phyloP scores from a whole-genome alignment of 2,113 vertebrate genomes.

The Sula dactylatra region DNA sequence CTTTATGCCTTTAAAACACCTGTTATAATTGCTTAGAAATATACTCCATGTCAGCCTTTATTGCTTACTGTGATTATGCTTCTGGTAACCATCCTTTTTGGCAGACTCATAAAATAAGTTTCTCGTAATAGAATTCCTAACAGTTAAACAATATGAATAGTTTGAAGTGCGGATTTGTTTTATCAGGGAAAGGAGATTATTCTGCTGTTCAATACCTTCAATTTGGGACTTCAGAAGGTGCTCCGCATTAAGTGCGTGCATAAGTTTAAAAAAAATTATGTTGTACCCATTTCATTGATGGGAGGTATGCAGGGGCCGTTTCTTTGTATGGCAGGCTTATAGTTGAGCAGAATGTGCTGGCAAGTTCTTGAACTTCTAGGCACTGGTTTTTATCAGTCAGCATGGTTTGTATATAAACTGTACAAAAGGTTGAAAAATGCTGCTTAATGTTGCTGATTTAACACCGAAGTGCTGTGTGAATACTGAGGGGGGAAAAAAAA shows the following conservation, averaged over 20 bases:
- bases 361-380: neutral
- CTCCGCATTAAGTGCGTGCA: neutral
- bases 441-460: neutral
- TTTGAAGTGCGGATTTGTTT: constrained; percentile 27
- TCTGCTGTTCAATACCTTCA: neutral
- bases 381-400: neutral
- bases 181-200: neutral
- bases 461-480: neutral
- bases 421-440: neutral
- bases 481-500: neutral
- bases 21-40: constrained; percentile 49
- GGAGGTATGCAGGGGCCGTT: neutral
- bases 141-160: neutral
- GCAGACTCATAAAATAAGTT: constrained; percentile 41
- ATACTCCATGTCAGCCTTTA: constrained; percentile 43
- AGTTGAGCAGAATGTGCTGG: neutral
- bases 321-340: neutral
- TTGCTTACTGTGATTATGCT: constrained; percentile 11
- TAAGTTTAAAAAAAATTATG: neutral
- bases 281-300: neutral
- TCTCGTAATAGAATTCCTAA: constrained; percentile 11
- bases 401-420: neutral
- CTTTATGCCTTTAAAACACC: constrained; percentile 46
- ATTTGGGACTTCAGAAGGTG: neutral
- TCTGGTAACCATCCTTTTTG: constrained; percentile 50